These are phyloP conservation scores for Malurus leucopterus DNA, from an alignment of 2,797 vertebrate species.

Conservation along the genomic window DNA sequence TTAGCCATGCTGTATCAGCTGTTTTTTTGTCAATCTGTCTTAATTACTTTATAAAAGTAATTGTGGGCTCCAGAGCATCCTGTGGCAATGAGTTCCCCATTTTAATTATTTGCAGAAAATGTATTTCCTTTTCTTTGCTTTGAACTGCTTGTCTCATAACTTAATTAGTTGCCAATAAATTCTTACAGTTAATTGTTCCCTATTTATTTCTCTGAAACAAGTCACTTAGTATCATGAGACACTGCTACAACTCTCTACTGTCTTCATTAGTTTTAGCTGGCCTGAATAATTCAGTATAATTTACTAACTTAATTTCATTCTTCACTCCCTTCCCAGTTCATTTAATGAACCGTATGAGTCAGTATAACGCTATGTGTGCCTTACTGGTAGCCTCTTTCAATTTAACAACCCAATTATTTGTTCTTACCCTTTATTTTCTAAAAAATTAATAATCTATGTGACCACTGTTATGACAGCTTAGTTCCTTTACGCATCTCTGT, in stretches of 20 bases:
- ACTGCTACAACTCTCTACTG: not conserved
- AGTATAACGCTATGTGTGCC: not conserved
- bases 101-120: slow-evolving; percentile 16
- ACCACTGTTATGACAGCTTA: not conserved
- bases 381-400: not conserved
- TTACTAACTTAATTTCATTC: not conserved
- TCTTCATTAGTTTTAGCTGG: not conserved
- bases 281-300: not conserved
- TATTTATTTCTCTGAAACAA: not conserved
- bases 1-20: not conserved
- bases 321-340: not conserved
- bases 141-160: not conserved
- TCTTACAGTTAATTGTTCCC: not conserved
- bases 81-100: not conserved
- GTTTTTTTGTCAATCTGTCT: not conserved
- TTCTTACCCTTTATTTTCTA: not conserved
- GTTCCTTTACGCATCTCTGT: not conserved
- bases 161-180: slow-evolving; percentile 13
- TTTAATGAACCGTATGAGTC: not conserved
- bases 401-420: not conserved
- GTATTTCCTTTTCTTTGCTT: slow-evolving; percentile 8
- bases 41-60: not conserved
- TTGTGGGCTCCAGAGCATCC: not conserved
- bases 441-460: not conserved
- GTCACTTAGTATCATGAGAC: not conserved